Evolutionary conservation across 2,888 invertebrate species (phyloP).

Genomic region (Sisyra nigra): DNA sequence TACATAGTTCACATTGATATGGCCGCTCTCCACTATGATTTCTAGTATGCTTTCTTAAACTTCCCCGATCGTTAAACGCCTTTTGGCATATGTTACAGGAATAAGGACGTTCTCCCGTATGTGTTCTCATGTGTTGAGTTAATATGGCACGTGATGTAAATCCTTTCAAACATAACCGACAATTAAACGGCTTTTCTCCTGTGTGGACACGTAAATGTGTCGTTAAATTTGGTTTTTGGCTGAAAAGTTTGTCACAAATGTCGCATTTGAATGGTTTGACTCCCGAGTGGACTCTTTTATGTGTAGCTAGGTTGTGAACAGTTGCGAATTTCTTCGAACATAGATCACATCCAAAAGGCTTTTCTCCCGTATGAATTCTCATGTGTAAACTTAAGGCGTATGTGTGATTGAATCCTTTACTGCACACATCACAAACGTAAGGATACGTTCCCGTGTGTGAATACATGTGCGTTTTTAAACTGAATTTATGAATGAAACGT

Average conservation of each 20-base stretch:
- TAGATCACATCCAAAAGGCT: conserved; percentile 24
- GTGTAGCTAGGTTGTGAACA: conserved; percentile 30
- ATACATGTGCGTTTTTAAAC: conserved; percentile 7
- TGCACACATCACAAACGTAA: conserved; percentile 6
- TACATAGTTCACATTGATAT: conserved; percentile 28
- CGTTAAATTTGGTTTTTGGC: conserved; percentile 25
- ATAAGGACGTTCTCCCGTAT: conserved; percentile 7
- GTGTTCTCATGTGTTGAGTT: conserved; percentile 7
- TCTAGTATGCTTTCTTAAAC: conserved; percentile 6
- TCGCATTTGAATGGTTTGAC: conserved; percentile 29
- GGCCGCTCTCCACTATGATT: conserved; percentile 31
- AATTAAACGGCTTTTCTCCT: conserved; percentile 19
- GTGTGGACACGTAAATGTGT: conserved; percentile 26
- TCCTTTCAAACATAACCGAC: conserved; percentile 5
- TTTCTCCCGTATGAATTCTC: conserved; percentile 18
- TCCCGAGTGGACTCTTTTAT: conserved; percentile 29
- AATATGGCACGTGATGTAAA: conserved; percentile 6
- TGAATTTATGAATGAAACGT: conserved; percentile 6
- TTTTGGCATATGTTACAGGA: conserved; percentile 4
- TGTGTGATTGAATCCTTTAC: conserved; percentile 9
- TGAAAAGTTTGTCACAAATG: conserved; percentile 30
- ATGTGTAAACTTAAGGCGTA: conserved; percentile 22
- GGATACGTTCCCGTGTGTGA: conserved; percentile 4
- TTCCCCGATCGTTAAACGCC: conserved; percentile 9
- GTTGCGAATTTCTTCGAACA: conserved; percentile 32